Percentiles rank a stretch among this genome's conserved stretches.
Evolutionary conservation across 2,797 vertebrate genomes (phyloP).

Genomic region (Leontopithecus rosalia): DNA sequence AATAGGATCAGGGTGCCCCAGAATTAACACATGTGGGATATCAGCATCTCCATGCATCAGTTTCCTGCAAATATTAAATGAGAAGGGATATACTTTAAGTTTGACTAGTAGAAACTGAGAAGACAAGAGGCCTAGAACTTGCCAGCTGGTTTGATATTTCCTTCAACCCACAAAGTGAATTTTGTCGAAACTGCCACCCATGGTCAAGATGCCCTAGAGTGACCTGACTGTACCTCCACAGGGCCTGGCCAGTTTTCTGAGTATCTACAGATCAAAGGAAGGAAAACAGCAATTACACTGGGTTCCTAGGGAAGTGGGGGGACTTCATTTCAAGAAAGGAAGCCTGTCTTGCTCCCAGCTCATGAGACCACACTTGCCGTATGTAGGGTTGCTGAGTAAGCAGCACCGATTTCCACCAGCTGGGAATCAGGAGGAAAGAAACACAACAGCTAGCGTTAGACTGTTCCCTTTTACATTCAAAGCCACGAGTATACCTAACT

Average conservation of each 20-base stretch:
- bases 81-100: background rate
- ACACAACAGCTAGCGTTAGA: background rate
- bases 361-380: background rate
- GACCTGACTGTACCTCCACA: background rate
- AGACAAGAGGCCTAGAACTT: background rate
- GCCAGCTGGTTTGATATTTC: background rate
- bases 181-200: constrained; percentile 58
- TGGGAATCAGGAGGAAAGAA: background rate
- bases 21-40: background rate
- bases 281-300: background rate
- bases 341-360: background rate
- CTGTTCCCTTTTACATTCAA: background rate
- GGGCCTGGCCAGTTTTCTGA: background rate
- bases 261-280: background rate
- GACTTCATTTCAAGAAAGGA: background rate
- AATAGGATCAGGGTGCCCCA: background rate
- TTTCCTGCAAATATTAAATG: background rate
- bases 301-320: background rate
- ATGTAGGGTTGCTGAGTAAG: background rate
- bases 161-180: constrained; percentile 12
- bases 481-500: background rate
- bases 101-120: background rate
- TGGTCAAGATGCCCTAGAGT: background rate
- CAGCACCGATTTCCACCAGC: background rate
- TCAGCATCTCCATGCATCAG: background rate